Conservation (phyloP, 2,797 vertebrate genomes). For the Crax fasciolata region DNA sequence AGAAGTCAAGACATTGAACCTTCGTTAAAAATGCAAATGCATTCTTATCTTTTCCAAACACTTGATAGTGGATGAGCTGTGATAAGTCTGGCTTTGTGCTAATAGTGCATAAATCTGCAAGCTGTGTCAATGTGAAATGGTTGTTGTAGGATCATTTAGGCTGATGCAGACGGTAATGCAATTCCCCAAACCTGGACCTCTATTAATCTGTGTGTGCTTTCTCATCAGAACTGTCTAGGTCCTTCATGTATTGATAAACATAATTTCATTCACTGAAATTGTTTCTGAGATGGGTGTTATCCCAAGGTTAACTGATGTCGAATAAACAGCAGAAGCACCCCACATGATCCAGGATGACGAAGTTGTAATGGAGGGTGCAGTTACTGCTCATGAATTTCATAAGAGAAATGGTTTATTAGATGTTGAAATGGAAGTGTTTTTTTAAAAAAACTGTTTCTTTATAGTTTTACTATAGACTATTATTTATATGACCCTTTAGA, state of each 20-base stretch:
- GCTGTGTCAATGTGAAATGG: conserved; percentile 57
- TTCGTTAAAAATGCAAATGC: conserved; percentile 83
- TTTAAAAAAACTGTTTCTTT: neutral
- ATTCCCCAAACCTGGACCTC: conserved; percentile 50
- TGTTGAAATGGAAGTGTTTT: neutral
- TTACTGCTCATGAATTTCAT: neutral
- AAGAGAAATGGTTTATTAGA: neutral
- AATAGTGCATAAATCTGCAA: conserved; percentile 49
- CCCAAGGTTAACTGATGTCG: conserved; percentile 9
- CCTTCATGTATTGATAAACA: conserved; percentile 18
- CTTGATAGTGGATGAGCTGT: conserved; percentile 85
- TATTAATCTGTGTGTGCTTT: conserved; percentile 24
- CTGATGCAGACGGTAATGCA: conserved; percentile 61
- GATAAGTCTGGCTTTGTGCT: conserved; percentile 78
- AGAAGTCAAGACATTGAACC: conserved; percentile 60
- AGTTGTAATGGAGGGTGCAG: neutral
- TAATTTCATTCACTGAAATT: conserved; percentile 39
- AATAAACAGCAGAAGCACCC: neutral
- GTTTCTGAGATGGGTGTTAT: conserved; percentile 42
- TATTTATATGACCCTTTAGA: neutral
- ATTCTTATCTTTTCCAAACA: conserved; percentile 88
- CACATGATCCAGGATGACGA: neutral
- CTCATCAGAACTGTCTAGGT: conserved; percentile 2
- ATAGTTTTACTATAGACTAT: neutral
- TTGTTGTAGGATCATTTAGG: conserved; percentile 49